phyloP scores from a whole-genome alignment of 2,888 invertebrate genomes.

The Steromphala cineraria region DNA sequence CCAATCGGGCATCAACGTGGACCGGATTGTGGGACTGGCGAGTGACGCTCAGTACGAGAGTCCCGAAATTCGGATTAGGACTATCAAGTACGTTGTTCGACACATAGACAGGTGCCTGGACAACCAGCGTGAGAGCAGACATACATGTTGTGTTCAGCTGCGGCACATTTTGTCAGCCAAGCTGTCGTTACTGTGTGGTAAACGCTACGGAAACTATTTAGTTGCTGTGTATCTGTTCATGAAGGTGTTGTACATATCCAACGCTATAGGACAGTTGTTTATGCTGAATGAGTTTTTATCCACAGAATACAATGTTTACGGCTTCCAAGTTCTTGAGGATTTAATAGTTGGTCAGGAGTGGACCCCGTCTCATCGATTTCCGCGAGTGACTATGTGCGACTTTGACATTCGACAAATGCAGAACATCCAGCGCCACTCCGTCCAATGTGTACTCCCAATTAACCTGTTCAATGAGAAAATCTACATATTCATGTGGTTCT shows the following conservation, averaged over 20 bases:
- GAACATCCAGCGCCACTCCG: constrained; percentile 70
- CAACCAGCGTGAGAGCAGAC: constrained; percentile 70
- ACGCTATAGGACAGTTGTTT: constrained; percentile 76
- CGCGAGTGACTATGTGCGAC: constrained; percentile 73
- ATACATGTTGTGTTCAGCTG: constrained; percentile 67
- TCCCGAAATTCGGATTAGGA: constrained; percentile 75
- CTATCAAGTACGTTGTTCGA: constrained; percentile 76
- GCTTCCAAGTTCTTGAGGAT: constrained; percentile 76
- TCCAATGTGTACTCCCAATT: constrained; percentile 70
- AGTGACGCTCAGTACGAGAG: constrained; percentile 76
- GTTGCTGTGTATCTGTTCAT: constrained; percentile 75
- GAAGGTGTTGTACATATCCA: constrained; percentile 75
- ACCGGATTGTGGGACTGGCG: constrained; percentile 72
- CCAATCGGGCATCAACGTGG: constrained; percentile 77
- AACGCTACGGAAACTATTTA: constrained; percentile 76
- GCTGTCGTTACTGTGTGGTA: constrained; percentile 72
- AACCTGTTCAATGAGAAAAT: constrained; percentile 74
- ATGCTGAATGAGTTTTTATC: constrained; percentile 77
- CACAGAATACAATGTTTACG: constrained; percentile 73
- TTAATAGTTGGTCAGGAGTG: constrained; percentile 73
- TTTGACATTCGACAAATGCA: constrained; percentile 73
- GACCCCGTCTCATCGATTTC: constrained; percentile 70
- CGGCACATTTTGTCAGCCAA: constrained; percentile 69
- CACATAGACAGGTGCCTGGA: constrained; percentile 77
- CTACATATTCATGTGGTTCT: constrained; percentile 75